These are phyloP conservation scores for Cisticola juncidis DNA, from an alignment of 2,113 vertebrate genomes.

Conservation along the genomic window DNA sequence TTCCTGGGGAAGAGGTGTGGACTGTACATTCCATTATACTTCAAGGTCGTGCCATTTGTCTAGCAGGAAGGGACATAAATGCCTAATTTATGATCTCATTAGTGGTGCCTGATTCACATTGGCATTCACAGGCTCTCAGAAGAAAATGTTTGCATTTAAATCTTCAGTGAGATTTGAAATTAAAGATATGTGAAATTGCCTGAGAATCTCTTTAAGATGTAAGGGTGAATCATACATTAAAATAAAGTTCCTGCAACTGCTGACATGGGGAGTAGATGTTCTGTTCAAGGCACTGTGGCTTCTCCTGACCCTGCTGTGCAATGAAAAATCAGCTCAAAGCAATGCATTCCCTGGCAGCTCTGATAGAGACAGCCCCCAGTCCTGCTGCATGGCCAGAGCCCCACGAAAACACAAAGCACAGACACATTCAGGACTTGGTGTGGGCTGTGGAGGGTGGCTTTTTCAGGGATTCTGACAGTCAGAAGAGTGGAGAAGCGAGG, in stretches of 20 bases:
- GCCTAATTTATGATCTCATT: not conserved
- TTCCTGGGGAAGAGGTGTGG: not conserved
- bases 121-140: not conserved
- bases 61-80: not conserved
- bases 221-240: not conserved
- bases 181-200: not conserved
- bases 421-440: not conserved
- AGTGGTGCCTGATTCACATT: not conserved
- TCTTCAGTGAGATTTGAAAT: not conserved
- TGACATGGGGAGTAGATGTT: not conserved
- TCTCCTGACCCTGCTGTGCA: not conserved
- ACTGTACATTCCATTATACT: not conserved
- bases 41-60: not conserved
- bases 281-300: not conserved
- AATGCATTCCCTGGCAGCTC: not conserved
- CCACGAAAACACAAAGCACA: not conserved
- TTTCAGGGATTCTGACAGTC: not conserved
- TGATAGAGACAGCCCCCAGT: not conserved
- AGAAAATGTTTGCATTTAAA: slow-evolving; percentile 8
- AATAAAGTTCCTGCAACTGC: not conserved
- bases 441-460: not conserved
- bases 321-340: not conserved
- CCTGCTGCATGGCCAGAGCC: not conserved
- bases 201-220: not conserved
- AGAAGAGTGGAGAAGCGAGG: not conserved